phyloP scores from a whole-genome alignment of 2,113 vertebrate species.

The Meles meles region DNA sequence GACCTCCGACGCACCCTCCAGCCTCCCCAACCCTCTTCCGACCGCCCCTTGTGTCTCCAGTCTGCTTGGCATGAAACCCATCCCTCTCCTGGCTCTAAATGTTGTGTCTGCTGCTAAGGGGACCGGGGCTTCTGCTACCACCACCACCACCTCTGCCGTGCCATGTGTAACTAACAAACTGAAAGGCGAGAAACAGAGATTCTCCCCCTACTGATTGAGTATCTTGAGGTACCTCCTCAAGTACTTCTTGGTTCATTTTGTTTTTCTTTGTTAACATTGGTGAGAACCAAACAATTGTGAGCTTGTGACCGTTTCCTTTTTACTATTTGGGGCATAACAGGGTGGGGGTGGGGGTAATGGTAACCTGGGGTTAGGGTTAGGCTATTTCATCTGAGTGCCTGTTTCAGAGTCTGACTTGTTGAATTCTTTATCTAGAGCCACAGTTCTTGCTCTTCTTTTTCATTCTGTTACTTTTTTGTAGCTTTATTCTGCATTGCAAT shows the following conservation, averaged over 20 bases:
- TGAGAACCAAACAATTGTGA: constrained; percentile 77
- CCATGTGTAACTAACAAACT: constrained; percentile 88
- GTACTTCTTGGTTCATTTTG: constrained; percentile 65
- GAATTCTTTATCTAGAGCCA: constrained; percentile 72
- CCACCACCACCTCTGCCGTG: constrained; percentile 80
- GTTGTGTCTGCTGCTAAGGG: constrained; percentile 91
- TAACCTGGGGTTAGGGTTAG: constrained; percentile 69
- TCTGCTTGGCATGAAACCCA: constrained; percentile 95
- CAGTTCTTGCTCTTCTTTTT: constrained; percentile 73
- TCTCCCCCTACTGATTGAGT: constrained; percentile 91
- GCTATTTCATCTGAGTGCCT: constrained; percentile 72
- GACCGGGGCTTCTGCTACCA: constrained; percentile 78
- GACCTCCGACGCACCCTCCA: constrained; percentile 89
- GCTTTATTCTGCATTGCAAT: constrained; percentile 75
- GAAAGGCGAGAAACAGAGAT: constrained; percentile 94
- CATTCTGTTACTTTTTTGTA: constrained; percentile 69
- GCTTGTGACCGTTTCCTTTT: constrained; percentile 77
- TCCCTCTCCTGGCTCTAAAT: constrained; percentile 95
- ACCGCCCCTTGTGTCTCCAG: constrained; percentile 94
- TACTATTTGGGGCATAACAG: constrained; percentile 60
- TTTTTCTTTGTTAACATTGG: constrained; percentile 73
- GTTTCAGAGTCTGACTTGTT: constrained; percentile 75
- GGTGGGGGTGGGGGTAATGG: constrained; percentile 36
- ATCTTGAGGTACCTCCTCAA: constrained; percentile 68
- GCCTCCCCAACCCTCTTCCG: constrained; percentile 92